Evolutionary conservation across 2,888 invertebrate genomes (phyloP), one percentile per base, ranked within the genome.

Genomic region (Entomobrya multifasciata): DNA sequence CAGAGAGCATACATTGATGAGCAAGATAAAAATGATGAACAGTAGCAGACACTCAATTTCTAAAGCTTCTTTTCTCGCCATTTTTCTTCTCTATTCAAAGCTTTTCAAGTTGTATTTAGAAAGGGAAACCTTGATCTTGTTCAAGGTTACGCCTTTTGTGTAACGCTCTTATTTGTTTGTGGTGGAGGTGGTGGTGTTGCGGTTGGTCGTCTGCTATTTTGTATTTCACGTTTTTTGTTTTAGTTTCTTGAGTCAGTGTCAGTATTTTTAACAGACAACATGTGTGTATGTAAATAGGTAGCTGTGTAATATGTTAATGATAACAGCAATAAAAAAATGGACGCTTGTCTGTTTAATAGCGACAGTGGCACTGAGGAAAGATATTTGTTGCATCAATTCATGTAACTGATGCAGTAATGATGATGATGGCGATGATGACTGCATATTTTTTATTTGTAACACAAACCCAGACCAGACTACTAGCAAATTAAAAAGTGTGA

Each of bases 41-140:
- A 55, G 20, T 20, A 6, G 15, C 57, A 13, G 57, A 57, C 25
- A 22, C 25, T 57, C 57, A 55, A 17, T 55, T n/a, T 6, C n/a
- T 57, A 2, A 13, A 57, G 17, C 22, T 57, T 25, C 25, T 25
- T 25, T 57, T 57, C 25, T 57, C 22, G 25, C 1, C 11, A 11
- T 13, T 11, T 25, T 57, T 17, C 15, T 52, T 6, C 17, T 4
- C 3, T 36, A n/a, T 17, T n/a, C 10, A 6, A 17, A n/a, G 6
- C 20, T 17, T 65, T 72, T 72, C 67, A 55, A 80, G 67, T 67
- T 22, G 6, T 52, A 67, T 80, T 78, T 80, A 67, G 80, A 80
- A 80, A 80, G 80, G 80, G 80, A 80, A 80, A 67, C 80, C 80
- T 80, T 80, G 80, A 80, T 67, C 80, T 67, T 67, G 80, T 55